phyloP scores from a whole-genome alignment of 2,113 vertebrate genomes.

The Dermatemys mawii region DNA sequence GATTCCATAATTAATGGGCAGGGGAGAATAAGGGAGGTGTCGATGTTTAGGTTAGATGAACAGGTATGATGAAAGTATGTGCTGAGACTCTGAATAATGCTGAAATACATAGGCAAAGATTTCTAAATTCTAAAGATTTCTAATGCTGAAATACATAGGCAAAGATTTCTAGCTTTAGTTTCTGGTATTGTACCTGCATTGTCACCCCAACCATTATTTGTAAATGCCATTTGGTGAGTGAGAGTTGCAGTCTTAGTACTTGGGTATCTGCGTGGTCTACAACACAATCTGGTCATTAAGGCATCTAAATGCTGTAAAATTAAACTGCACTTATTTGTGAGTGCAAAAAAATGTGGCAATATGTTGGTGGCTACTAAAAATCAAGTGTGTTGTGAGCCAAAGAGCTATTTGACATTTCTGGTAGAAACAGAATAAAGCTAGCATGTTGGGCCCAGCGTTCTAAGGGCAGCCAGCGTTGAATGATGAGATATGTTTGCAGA shows the following conservation, averaged over 20 bases:
- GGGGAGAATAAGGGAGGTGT: not conserved
- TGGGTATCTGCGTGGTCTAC: not conserved
- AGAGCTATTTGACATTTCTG: accelerated
- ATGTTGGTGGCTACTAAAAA: not conserved
- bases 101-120: no score
- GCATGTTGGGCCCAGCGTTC: not conserved
- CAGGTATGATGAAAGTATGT: accelerated
- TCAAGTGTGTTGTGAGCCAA: not conserved
- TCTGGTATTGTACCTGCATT: not conserved
- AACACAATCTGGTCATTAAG: not conserved
- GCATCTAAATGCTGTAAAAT: not conserved
- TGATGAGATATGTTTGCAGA: not conserved
- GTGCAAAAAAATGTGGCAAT: not conserved
- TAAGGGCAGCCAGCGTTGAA: not conserved
- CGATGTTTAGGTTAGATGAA: accelerated
- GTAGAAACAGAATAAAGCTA: not conserved
- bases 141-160: not conserved
- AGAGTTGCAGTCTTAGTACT: not conserved
- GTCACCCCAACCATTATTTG: not conserved
- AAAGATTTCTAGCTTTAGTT: not conserved
- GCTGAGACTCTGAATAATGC: not conserved
- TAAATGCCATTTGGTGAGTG: not conserved
- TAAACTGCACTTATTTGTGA: not conserved
- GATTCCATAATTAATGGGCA: accelerated
- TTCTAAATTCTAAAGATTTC: no score